Evolutionary conservation across 2,888 invertebrate species (phyloP).

Genomic region (Hydropsyche betteni): DNA sequence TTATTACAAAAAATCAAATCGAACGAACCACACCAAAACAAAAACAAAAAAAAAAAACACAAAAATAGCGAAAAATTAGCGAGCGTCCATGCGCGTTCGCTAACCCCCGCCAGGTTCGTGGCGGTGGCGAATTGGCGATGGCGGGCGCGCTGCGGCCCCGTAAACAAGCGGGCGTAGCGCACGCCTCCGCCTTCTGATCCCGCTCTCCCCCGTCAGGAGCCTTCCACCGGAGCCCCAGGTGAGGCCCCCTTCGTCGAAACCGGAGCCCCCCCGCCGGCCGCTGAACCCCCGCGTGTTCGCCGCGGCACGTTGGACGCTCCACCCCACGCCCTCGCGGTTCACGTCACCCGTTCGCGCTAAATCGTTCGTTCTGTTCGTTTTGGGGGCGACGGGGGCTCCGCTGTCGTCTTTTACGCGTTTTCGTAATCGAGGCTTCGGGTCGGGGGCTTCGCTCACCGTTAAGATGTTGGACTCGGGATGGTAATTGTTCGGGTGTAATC

Average conservation of each 20-base stretch:
- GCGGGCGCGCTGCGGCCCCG: constrained; percentile 17
- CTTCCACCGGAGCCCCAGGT: not conserved
- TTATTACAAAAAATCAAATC: not conserved
- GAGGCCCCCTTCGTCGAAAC: not conserved
- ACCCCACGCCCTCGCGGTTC: not conserved
- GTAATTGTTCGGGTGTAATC: too few relatives aligned
- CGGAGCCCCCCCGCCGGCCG: not conserved
- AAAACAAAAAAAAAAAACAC: not conserved
- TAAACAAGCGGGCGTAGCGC: constrained; percentile 10
- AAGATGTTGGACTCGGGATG: too few relatives aligned
- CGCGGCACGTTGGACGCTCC: not conserved
- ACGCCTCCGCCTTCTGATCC: constrained; percentile 5
- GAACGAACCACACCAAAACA: not conserved
- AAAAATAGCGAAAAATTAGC: not conserved
- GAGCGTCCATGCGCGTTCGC: not conserved
- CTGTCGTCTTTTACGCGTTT: too few relatives aligned
- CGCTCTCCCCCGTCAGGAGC: not conserved
- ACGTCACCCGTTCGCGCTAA: too few relatives aligned
- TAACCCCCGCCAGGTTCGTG: constrained; percentile 5
- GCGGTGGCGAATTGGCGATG: constrained; percentile 18
- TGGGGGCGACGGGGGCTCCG: too few relatives aligned
- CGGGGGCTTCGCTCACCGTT: too few relatives aligned
- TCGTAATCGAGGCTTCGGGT: too few relatives aligned
- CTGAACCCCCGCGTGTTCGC: not conserved
- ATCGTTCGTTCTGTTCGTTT: too few relatives aligned